Conservation (phyloP, 2,113 vertebrate species). For the Megaleporinus macrocephalus region DNA sequence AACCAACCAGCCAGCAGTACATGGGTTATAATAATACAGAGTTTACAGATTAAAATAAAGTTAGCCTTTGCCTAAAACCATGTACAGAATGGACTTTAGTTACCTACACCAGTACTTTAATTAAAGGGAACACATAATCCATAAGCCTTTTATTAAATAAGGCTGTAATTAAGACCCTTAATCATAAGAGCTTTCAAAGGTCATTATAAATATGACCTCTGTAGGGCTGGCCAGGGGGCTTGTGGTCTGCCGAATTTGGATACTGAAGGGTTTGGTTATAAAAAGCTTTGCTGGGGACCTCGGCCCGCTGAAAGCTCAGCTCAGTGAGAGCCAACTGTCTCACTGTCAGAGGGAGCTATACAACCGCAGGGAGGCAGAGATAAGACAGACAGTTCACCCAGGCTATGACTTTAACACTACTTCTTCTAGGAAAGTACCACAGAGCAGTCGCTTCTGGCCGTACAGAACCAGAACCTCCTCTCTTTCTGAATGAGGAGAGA, state of each 20-base stretch:
- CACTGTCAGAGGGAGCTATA: background rate
- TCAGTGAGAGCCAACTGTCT: background rate
- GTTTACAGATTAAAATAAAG: too few relatives aligned
- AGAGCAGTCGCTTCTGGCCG: too few relatives aligned
- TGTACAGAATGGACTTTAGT: too few relatives aligned
- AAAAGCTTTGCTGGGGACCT: constrained; percentile 26
- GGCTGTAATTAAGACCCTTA: background rate
- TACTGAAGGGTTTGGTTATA: constrained; percentile 13
- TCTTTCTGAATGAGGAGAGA: too few relatives aligned
- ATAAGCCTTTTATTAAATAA: background rate
- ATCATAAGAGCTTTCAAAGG: background rate
- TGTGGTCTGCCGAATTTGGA: background rate
- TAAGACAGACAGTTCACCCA: background rate
- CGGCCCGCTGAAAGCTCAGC: constrained; percentile 1
- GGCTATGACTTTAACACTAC: background rate
- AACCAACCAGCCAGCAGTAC: too few relatives aligned
- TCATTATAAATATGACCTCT: background rate
- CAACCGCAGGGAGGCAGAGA: constrained; percentile 1
- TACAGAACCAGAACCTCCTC: too few relatives aligned
- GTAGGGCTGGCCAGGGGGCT: background rate
- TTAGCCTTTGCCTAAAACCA: too few relatives aligned
- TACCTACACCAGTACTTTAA: background rate
- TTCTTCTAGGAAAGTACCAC: too few relatives aligned
- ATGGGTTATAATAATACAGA: too few relatives aligned
- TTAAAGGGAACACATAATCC: background rate